phyloP scores from a whole-genome alignment of 2,113 vertebrate genomes.

The Clarias gariepinus region DNA sequence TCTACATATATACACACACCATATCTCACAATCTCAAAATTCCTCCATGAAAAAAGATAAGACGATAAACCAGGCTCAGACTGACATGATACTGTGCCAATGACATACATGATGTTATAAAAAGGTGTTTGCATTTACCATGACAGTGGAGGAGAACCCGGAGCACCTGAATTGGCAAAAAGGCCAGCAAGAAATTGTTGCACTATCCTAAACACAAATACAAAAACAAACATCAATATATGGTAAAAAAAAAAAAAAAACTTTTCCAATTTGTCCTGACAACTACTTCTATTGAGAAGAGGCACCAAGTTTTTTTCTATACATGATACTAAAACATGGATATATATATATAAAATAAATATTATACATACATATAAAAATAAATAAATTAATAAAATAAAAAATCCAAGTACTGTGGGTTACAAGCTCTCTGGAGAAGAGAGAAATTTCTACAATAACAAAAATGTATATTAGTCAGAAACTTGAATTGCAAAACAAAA shows the following conservation, averaged over 20 bases:
- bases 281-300: not conserved
- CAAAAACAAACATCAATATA: not conserved
- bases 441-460: not conserved
- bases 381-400: not conserved
- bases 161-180: conserved; percentile 87
- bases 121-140: conserved; percentile 74
- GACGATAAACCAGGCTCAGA: not conserved
- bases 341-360: too few relatives aligned
- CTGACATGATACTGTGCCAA: not conserved
- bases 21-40: not conserved
- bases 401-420: not conserved
- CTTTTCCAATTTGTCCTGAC: not conserved
- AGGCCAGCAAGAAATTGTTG: conserved; percentile 96
- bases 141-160: conserved; percentile 87
- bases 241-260: not conserved
- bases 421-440: not conserved
- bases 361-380: too few relatives aligned
- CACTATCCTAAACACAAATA: conserved; percentile 78
- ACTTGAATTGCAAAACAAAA: not conserved
- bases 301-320: not conserved
- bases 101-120: not conserved
- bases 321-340: not conserved
- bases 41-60: not conserved
- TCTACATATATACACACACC: conserved; percentile 4
- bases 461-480: not conserved